Base-by-base conservation (phyloP, 2,113 vertebrate genomes). In the Numenius arquata region DNA sequence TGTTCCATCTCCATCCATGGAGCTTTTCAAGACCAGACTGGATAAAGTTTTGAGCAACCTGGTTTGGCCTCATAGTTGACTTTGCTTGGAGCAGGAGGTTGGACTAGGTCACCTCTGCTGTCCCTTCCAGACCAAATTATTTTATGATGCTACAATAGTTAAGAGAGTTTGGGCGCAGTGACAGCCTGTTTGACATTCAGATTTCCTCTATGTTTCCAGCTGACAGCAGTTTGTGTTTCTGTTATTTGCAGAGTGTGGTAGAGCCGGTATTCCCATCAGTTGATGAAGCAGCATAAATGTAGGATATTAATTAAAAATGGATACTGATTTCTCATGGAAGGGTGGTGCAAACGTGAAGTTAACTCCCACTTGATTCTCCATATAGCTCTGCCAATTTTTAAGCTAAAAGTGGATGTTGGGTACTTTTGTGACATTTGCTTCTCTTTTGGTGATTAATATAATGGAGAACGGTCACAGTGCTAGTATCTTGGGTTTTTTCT, bases 361-460 rank as follows among this genome's bases (percentile, higher is more conserved):
- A 38, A 50, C 2, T 86, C 27, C 3, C 7, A 20, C 10, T 5
- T n/a, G 32, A 72, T 15, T 77, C 25, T 9, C 14, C 0, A 0
- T 27, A 23, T 16, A 9, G 21, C 22, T 75, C n/a, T 83, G 58
- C 16, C 38, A 55, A 50, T 22, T 78, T 70, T 67, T 59, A 68
- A 79, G 12, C 12, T 63, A 50, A 79, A 83, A 75, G 12, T 32
- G 65, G 23, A n/a, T 1, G 0, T 27, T 55, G 12, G 10, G 6
- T 50, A 16, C 14, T 82, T 71, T 19, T 34, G 5, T 58, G 48
- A 63, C 19, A 26, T 52, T 87, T 76, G 12, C 18, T 92, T 15
- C 23, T 52, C 32, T 58, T 92, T 74, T 67, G 3, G 11, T 48
- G 21, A 29, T 55, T 63, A 36, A 19, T 53, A 10, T 12, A 40